Conservation (phyloP, 2,113 vertebrate species). For the Melanerpes formicivorus region DNA sequence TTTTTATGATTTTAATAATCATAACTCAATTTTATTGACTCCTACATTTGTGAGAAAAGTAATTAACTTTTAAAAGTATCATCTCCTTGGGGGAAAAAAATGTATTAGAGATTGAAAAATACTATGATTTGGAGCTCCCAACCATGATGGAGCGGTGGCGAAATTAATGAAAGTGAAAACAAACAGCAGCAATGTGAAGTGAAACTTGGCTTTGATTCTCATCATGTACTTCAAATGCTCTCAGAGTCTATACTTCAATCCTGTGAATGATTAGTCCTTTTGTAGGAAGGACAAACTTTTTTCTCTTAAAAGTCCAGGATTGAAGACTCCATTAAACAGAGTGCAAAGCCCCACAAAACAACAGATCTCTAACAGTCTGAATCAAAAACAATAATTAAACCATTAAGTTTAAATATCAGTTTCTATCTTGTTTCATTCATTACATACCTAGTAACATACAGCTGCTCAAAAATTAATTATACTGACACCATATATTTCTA, state of each 20-base stretch:
- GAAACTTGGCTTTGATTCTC: neutral
- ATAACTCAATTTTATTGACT: slow-evolving; percentile 27
- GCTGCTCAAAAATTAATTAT: neutral
- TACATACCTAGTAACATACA: neutral
- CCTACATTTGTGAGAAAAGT: slow-evolving; percentile 25
- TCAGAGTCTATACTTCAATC: neutral
- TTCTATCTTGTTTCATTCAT: neutral
- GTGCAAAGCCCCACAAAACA: neutral
- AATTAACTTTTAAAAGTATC: slow-evolving; percentile 47
- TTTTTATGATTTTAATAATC: slow-evolving; percentile 37
- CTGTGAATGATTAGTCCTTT: neutral
- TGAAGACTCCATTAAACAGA: neutral
- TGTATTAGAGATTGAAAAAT: neutral
- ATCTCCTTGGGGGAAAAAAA: neutral
- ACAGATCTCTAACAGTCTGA: neutral
- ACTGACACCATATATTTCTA: neutral
- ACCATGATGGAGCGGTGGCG: neutral
- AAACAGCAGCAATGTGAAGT: neutral
- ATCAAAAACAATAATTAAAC: neutral
- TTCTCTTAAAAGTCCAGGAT: neutral
- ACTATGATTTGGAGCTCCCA: neutral
- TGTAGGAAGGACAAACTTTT: neutral
- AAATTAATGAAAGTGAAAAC: neutral
- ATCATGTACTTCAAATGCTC: neutral
- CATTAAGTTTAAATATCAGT: neutral